Evolutionary conservation across 92 coral and sea anemone species (phyloP).

Genomic region (Umimayanthus kanabou): DNA sequence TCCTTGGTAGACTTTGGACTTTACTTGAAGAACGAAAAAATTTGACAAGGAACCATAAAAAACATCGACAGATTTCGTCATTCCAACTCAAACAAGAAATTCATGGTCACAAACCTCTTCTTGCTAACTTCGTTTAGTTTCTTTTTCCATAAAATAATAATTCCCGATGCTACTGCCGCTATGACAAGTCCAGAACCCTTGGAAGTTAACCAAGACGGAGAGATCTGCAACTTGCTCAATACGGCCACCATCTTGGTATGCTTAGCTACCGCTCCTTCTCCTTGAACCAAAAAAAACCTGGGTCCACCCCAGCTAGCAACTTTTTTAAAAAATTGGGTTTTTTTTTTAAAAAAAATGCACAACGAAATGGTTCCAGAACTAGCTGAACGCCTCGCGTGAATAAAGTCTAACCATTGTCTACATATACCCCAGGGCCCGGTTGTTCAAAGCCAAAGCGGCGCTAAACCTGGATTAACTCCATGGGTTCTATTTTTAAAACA

Average conservation of each 20-base stretch:
- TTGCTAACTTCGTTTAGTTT: conserved; percentile 38
- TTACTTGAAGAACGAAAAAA: not conserved
- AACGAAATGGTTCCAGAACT: too few relatives aligned
- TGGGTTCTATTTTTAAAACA: too few relatives aligned
- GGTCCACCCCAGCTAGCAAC: too few relatives aligned
- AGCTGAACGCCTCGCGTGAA: too few relatives aligned
- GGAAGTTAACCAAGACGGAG: conserved; percentile 32
- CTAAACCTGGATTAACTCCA: too few relatives aligned
- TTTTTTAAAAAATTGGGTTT: too few relatives aligned
- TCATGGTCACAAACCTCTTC: conserved; percentile 9
- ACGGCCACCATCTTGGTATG: conserved; percentile 42
- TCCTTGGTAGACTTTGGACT: conserved; percentile 33
- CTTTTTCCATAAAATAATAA: conserved; percentile 35
- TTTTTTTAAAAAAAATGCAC: too few relatives aligned
- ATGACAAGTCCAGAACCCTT: conserved; percentile 38
- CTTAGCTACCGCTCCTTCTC: conserved; percentile 37
- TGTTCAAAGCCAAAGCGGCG: too few relatives aligned
- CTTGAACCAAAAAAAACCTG: too few relatives aligned
- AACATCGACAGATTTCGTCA: not conserved
- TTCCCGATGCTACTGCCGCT: conserved; percentile 43
- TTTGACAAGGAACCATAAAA: too few relatives aligned
- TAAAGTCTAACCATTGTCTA: too few relatives aligned
- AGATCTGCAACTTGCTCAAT: conserved; percentile 21
- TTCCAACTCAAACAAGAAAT: not conserved
- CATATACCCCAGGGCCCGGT: too few relatives aligned